Conservation (phyloP, 2,113 vertebrate genomes). For the Hippocampus comes region DNA sequence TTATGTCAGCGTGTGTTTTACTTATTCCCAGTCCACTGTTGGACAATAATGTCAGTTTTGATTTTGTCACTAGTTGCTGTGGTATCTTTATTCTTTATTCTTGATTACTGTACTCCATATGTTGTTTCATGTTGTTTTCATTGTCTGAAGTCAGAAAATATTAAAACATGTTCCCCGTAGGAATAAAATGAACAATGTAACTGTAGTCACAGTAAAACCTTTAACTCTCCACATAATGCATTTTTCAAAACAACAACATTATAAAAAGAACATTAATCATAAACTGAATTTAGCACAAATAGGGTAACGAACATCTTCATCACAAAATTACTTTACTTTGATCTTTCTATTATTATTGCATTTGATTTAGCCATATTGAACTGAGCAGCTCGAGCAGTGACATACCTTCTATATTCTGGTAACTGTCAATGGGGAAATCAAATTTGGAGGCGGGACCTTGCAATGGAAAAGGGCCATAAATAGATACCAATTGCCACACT, state of each 20-base stretch:
- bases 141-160: background rate
- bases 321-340: background rate
- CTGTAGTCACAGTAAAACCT: background rate
- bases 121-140: background rate
- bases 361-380: background rate
- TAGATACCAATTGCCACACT: too few species aligned
- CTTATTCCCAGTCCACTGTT: background rate
- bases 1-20: background rate
- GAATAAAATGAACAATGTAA: background rate
- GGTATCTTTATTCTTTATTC: background rate
- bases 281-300: background rate
- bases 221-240: background rate
- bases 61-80: background rate
- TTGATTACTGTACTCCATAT: background rate
- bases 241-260: background rate
- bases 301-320: background rate
- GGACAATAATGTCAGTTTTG: background rate
- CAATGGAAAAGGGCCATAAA: too few species aligned
- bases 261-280: background rate
- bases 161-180: background rate
- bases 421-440: too few species aligned
- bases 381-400: background rate
- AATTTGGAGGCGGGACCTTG: too few species aligned
- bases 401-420: background rate
- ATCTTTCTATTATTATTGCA: background rate